Base-by-base conservation (phyloP, 2,888 invertebrate genomes). In the Congeria kusceri region DNA sequence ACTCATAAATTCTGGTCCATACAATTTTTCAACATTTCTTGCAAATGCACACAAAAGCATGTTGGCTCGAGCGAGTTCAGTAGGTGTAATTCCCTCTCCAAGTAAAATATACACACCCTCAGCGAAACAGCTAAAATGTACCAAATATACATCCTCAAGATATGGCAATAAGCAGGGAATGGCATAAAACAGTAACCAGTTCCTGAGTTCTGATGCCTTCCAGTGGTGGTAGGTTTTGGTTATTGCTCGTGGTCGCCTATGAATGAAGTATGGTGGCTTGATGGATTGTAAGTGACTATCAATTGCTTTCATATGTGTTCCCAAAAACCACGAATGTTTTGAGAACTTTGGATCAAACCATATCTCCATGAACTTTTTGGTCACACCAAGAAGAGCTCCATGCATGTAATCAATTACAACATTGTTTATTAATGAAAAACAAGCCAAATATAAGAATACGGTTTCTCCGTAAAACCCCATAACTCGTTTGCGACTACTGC, bases 181-280 rank as follows among this genome's bases (percentile, higher is more conserved):
- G 5, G 82, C 49, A 49, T 75, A 84, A 29, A 76, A 84, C 18
- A 84, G 28, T 11, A 82, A 58, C 82, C 82, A 84, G 29, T 64
- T 72, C 46, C 73, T 44, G 3, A 77, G 20, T 71, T 84, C 81
- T 63, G 84, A 82, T 46, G 85, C 82, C 25, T 85, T 85, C 83
- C 72, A 83, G 44, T 83, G 75, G 0, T 64, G 29, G 44, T 67
- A 63, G 13, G 64, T 79, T 18, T 70, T 64, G 0, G 69, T 62
- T 20, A 84, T n/a, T 15, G 25, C 58, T 11, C 79, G 18, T 20
- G 81, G 81, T 25, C 18, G 28, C 29, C 83, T 27, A 23, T 75
- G 62, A n/a, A 81, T 58, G 4, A 70, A 32, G 28, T 78, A 75
- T 13, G 66, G 72, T n/a, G 76, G 78, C 27, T 75, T 29, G 11